phyloP scores from a whole-genome alignment of 53 echinoderm and acorn worm genomes.

The Crossaster papposus region DNA sequence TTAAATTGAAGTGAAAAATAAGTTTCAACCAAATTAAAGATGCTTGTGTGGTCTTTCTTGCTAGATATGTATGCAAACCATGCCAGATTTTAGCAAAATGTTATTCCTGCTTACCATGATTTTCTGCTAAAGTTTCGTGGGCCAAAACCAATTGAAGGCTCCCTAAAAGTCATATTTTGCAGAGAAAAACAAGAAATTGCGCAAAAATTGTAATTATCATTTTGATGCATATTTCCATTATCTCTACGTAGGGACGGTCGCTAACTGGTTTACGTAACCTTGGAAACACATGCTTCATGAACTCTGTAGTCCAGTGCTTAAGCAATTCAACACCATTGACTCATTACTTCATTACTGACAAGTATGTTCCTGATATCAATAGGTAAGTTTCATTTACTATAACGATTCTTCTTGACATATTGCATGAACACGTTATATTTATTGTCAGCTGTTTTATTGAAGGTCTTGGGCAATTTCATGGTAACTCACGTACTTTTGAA shows the following conservation, averaged over 20 bases:
- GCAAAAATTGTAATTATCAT: background rate
- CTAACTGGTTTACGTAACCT: constrained; percentile 93
- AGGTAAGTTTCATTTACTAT: constrained; percentile 58
- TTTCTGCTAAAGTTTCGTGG: no score
- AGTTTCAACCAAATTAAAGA: background rate
- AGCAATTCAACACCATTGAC: constrained; percentile 78
- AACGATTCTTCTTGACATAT: background rate
- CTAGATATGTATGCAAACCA: background rate
- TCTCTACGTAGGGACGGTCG: constrained; percentile 74
- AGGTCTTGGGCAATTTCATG: no score
- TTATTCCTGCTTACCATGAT: no score
- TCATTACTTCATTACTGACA: constrained; percentile 83
- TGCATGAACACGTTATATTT: background rate
- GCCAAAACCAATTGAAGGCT: no score
- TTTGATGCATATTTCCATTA: no score
- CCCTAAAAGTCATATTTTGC: no score
- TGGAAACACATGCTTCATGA: constrained; percentile 99
- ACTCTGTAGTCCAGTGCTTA: constrained; percentile 95
- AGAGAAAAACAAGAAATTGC: no score
- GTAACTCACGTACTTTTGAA: no score
- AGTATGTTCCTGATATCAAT: constrained; percentile 83
- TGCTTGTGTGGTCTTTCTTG: background rate
- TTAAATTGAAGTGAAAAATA: background rate
- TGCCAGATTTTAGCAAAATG: no score
- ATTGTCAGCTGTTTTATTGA: background rate